Percentiles rank a stretch among this genome's conserved stretches.
Evolutionary conservation across 64 coral and sea anemone species (phyloP).

Genomic region (Actinia tenebrosa): DNA sequence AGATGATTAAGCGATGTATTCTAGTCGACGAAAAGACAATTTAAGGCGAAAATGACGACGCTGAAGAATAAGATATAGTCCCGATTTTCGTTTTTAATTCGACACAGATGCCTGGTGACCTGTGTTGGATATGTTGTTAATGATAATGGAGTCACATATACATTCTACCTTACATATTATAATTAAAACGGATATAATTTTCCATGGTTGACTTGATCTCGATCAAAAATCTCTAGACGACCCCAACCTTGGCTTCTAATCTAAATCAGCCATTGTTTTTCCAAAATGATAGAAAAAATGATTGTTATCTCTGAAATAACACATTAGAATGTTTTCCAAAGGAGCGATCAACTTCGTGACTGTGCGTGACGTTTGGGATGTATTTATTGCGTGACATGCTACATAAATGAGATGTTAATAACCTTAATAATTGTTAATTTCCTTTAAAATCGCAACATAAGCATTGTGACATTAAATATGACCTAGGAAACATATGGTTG

Average conservation of each 20-base stretch:
- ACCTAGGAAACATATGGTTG: neutral
- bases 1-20: neutral
- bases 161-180: neutral
- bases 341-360: neutral
- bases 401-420: neutral
- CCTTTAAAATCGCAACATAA: neutral
- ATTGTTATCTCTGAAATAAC: neutral
- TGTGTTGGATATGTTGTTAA: neutral
- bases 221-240: neutral
- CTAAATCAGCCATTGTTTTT: neutral
- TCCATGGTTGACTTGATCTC: neutral
- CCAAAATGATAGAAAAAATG: neutral
- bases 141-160: neutral
- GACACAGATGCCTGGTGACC: neutral
- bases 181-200: neutral
- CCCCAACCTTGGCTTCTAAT: neutral
- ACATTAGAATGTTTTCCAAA: neutral
- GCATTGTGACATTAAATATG: neutral
- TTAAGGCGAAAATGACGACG: neutral
- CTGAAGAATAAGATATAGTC: neutral
- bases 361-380: neutral
- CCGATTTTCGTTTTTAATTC: neutral
- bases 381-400: neutral
- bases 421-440: neutral
- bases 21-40: neutral